Evolutionary conservation across 2,113 vertebrate species (phyloP), one percentile per base, ranked within the genome.

Genomic region (Accipiter cooperii): DNA sequence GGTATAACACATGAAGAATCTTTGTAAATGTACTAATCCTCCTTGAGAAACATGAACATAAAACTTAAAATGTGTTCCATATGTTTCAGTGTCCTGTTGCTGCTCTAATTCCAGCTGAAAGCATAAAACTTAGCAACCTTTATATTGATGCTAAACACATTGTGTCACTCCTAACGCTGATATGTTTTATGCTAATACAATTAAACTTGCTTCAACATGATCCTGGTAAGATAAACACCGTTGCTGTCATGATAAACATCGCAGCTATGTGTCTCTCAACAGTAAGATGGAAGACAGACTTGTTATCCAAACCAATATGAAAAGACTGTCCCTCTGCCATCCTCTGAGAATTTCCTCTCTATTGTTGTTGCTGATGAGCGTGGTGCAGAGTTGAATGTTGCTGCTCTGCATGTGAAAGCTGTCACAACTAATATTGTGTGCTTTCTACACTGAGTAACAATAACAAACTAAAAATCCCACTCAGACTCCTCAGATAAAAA

Each of bases 121-220:
- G 89, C 91, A 95, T 91, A 98, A 97, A 98, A 97, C 97, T 97
- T 98, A 98, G 97, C 98, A 98, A 98, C 98, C 94, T 98, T 97
- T 95, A 91, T 98, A 98, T 97, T 98, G 97, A 98, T 98, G 96
- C 93, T 98, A 98, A 98, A 98, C 98, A 98, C 74, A 98, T 98
- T 98, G 97, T 87, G 3, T 98, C 98, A 98, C 95, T 96, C 96
- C 87, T 95, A 89, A 92, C 65, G 58, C 36, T 87, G 97, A 98
- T 98, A 95, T 97, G 95, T 97, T 98, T 97, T 98, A 96, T 76
- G 68, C 94, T 97, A 98, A 97, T 92, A 97, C 95, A 98, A 98
- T 98, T 98, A 97, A 98, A 98, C 90, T 97, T 94, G 81, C 90
- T 97, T 96, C 97, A 97, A 84, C 96, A 95, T 94, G 97, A 98